Evolutionary conservation across 2,888 invertebrate species (phyloP).

Genomic region (Didymodactylos carnosus): DNA sequence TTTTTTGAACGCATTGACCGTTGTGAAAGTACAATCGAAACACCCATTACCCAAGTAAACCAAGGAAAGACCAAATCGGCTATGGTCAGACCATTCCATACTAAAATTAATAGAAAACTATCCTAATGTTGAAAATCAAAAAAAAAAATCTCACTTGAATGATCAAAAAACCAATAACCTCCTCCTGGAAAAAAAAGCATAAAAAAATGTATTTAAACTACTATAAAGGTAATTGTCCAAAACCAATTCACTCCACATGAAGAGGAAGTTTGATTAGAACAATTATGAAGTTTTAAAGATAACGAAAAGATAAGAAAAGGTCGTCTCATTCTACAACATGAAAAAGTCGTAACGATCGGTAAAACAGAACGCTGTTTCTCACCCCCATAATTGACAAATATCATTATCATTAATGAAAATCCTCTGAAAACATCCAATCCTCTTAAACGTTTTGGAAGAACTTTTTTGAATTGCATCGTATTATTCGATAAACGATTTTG

Average conservation of each 20-base stretch:
- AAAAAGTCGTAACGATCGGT: no score
- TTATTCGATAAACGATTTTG: background rate
- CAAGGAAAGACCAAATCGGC: slow-evolving; percentile 89
- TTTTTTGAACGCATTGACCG: slow-evolving; percentile 1
- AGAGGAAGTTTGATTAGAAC: no score
- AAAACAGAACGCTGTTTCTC: no score
- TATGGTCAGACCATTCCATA: slow-evolving; percentile 73
- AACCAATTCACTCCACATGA: no score
- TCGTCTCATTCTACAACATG: no score
- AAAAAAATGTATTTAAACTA: background rate
- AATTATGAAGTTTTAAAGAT: no score
- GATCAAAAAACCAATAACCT: slow-evolving; percentile 62
- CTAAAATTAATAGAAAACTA: slow-evolving; percentile 20
- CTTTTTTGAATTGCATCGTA: background rate
- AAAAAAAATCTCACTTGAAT: slow-evolving; percentile 39
- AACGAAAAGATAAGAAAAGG: no score
- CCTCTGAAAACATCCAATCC: slow-evolving; percentile 33
- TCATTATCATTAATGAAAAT: slow-evolving; percentile 47
- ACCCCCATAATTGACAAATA: slow-evolving; percentile 60
- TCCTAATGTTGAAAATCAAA: no score
- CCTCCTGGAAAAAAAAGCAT: slow-evolving; percentile 42
- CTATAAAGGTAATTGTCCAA: background rate
- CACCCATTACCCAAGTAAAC: slow-evolving; percentile 25
- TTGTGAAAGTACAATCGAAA: slow-evolving; percentile 1
- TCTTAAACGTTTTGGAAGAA: background rate